Conservation (phyloP, 35 echinoderm and acorn worm genomes). For the Diadema setosum region DNA sequence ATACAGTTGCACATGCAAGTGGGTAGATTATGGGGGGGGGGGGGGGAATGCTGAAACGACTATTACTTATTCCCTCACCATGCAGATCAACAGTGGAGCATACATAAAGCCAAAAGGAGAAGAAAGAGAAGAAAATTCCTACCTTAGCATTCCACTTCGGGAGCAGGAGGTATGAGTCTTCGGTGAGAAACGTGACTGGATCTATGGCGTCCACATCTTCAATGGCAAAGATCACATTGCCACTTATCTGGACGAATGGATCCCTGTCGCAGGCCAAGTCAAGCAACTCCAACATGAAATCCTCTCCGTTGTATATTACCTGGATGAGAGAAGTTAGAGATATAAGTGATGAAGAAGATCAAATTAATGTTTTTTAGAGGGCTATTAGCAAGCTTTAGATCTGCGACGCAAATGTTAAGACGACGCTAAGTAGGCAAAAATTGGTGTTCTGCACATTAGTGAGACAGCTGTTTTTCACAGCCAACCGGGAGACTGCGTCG, state of each 20-base stretch:
- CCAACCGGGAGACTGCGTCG: too few relatives aligned
- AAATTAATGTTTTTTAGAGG: neutral
- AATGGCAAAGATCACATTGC: conserved; percentile 16
- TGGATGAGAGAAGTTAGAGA: conserved; percentile 16
- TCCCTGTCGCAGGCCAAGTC: conserved; percentile 27
- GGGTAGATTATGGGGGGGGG: too few relatives aligned
- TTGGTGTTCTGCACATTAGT: too few relatives aligned
- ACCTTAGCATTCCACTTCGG: conserved; percentile 82
- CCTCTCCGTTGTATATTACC: conserved; percentile 50
- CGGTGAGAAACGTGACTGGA: conserved; percentile 78
- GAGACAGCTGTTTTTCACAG: too few relatives aligned
- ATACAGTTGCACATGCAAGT: too few relatives aligned
- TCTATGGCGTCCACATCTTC: conserved; percentile 41
- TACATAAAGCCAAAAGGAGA: too few relatives aligned
- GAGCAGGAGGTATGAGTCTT: conserved; percentile 70
- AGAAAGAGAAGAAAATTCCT: neutral
- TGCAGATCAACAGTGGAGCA: too few relatives aligned
- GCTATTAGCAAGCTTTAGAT: too few relatives aligned
- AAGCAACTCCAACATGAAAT: conserved; percentile 26
- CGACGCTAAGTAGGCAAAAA: too few relatives aligned
- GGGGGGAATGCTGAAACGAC: too few relatives aligned
- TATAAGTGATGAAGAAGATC: neutral
- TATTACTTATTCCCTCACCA: too few relatives aligned
- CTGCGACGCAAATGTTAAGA: too few relatives aligned
- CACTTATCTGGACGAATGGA: conserved; percentile 37